Conservation (phyloP, 2,888 invertebrate genomes). For the Nymphalis urticae region DNA sequence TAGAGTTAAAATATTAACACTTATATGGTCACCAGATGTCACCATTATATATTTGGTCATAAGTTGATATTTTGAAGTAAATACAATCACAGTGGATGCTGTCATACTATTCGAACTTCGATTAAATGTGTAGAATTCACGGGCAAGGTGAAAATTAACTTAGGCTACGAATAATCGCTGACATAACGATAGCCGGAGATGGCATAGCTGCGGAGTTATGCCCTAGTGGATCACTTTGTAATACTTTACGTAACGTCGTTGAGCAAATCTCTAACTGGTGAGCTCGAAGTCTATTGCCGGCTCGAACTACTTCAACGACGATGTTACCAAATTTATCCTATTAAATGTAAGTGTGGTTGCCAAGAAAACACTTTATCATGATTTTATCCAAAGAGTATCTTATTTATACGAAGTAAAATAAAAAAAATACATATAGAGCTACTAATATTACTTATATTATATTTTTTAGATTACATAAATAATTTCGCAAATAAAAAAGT, state of each 20-base stretch:
- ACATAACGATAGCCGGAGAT: conserved; percentile 21
- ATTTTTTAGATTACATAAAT: too few species aligned
- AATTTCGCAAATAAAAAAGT: too few species aligned
- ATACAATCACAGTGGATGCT: neutral
- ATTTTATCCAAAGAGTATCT: neutral
- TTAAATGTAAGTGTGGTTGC: conserved; percentile 14
- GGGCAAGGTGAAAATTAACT: conserved; percentile 29
- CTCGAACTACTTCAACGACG: conserved; percentile 15
- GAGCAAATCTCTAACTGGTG: conserved; percentile 36
- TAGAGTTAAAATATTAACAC: too few species aligned
- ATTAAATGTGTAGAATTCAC: conserved; percentile 12
- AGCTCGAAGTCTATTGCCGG: conserved; percentile 23
- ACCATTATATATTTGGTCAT: too few species aligned
- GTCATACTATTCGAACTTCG: neutral
- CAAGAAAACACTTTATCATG: neutral
- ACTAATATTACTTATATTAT: too few species aligned
- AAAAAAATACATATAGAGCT: too few species aligned
- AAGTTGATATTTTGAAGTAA: too few species aligned
- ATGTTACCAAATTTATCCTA: conserved; percentile 18
- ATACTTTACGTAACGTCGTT: conserved; percentile 41
- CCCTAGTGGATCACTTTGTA: conserved; percentile 35
- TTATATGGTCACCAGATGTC: too few species aligned
- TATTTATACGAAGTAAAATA: too few species aligned
- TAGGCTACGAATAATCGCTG: conserved; percentile 15
- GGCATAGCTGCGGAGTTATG: conserved; percentile 17